Conservation (phyloP, 2,113 vertebrate genomes). For the Seriola aureovittata region DNA sequence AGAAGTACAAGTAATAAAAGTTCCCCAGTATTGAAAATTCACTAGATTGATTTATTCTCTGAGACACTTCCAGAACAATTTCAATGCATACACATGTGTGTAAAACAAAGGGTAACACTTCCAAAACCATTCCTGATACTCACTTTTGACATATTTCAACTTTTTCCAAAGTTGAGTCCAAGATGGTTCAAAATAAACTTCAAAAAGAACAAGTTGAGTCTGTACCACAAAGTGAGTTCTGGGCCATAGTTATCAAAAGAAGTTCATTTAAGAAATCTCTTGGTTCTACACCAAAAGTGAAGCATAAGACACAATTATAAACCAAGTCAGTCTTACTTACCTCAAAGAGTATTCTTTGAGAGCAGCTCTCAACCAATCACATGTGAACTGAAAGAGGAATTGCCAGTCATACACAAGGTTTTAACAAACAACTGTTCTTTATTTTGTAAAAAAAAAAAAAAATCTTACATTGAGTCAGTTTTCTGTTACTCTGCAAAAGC, state of each 20-base stretch:
- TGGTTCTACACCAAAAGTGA: not conserved
- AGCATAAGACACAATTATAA: not conserved
- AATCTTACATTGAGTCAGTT: not conserved
- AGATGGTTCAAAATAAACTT: not conserved
- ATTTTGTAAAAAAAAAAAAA: not conserved
- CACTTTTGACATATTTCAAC: not conserved
- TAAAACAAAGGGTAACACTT: not conserved
- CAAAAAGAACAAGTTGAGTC: not conserved
- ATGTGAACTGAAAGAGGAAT: not conserved
- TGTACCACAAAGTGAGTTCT: not conserved
- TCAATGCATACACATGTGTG: not conserved
- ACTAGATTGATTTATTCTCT: slow-evolving; percentile 12
- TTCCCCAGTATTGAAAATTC: not conserved
- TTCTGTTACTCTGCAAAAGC: not conserved
- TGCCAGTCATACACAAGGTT: not conserved
- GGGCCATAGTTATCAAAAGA: not conserved
- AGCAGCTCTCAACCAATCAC: not conserved
- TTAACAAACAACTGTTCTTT: not conserved
- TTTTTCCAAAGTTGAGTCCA: not conserved
- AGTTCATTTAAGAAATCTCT: too few relatives aligned
- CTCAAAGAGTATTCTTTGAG: not conserved
- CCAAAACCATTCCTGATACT: not conserved
- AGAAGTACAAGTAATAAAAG: not conserved
- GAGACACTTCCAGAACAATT: not conserved
- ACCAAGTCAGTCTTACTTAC: not conserved